These are phyloP conservation scores for Leptodactylus fallax DNA, from an alignment of 2,797 vertebrate genomes.

Conservation along the genomic window DNA sequence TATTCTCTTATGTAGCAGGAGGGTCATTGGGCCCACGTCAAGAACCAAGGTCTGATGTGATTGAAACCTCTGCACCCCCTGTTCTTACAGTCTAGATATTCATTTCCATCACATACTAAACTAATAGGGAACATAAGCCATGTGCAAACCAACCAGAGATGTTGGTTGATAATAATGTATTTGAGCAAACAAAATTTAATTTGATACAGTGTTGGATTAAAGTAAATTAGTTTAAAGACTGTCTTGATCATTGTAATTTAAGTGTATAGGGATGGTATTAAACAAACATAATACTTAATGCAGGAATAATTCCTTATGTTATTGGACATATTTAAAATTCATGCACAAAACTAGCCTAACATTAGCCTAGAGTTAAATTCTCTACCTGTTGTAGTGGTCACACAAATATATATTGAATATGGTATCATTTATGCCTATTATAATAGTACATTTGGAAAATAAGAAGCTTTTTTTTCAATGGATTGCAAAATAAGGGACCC, in stretches of 20 bases:
- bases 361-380: background rate
- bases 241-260: background rate
- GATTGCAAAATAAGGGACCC: background rate
- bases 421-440: no score
- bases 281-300: background rate
- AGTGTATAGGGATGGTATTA: background rate
- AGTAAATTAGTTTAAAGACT: background rate
- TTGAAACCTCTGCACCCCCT: background rate
- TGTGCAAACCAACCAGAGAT: background rate
- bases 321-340: background rate
- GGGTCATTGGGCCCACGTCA: background rate
- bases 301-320: background rate
- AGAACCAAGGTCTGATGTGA: background rate
- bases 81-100: background rate
- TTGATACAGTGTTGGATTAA: background rate
- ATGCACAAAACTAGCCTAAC: background rate
- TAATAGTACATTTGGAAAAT: no score
- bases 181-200: background rate
- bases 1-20: background rate
- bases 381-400: background rate
- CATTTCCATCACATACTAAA: background rate
- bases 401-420: background rate
- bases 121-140: background rate
- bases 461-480: no score
- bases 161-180: constrained; percentile 1